Percentiles rank a stretch among this genome's conserved stretches.
phyloP scores from a whole-genome alignment of 2,113 vertebrate species.

The Neofelis nebulosa region DNA sequence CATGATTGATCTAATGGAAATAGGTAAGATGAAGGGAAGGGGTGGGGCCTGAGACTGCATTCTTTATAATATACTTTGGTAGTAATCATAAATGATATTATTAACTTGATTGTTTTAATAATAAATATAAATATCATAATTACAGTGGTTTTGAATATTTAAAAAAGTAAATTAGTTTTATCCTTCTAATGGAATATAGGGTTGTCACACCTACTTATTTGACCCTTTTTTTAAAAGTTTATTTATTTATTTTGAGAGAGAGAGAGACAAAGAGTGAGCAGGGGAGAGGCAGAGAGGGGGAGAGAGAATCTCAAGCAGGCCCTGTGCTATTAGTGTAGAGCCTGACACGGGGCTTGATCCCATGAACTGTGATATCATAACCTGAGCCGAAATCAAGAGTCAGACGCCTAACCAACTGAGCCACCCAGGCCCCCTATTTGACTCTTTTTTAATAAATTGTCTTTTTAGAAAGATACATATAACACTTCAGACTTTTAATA shows the following conservation, averaged over 20 bases:
- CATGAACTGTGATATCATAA: no score
- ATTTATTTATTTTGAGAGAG: no score
- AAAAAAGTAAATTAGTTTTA: not conserved
- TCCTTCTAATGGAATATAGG: not conserved
- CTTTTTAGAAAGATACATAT: not conserved
- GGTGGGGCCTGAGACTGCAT: not conserved
- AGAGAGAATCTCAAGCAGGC: no score
- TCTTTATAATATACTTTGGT: not conserved
- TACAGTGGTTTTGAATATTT: not conserved
- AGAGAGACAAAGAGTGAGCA: no score
- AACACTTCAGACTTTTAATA: not conserved
- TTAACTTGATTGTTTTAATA: not conserved
- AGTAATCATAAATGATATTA: not conserved
- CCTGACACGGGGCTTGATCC: no score
- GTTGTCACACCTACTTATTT: not conserved
- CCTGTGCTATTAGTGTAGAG: no score
- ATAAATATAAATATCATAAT: not conserved
- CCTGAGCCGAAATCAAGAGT: no score
- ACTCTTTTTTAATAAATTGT: not conserved
- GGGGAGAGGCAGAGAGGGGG: no score
- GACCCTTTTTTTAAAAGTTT: not conserved
- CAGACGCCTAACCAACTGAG: no score
- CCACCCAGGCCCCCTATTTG: not conserved
- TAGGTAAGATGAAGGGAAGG: not conserved
- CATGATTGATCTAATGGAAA: not conserved